These are phyloP conservation scores for Myotis brandtii DNA, from an alignment of 2,113 vertebrate species.

Conservation along the genomic window DNA sequence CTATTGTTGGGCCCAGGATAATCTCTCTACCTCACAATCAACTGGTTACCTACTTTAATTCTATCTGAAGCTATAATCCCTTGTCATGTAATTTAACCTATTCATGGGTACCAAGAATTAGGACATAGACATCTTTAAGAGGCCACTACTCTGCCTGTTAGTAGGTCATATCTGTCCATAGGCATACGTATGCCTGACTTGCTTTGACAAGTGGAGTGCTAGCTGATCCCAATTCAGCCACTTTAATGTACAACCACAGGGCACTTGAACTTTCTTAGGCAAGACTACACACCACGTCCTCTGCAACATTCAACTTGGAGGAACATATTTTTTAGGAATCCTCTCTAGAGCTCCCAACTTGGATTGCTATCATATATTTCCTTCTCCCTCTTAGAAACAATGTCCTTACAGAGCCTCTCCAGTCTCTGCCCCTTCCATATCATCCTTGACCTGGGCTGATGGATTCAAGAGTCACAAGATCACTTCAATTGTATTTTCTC, in stretches of 20 bases:
- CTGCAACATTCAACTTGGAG: background rate
- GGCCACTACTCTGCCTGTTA: background rate
- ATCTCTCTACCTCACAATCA: background rate
- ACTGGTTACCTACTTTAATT: background rate
- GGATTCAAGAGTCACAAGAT: background rate
- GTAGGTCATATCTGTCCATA: background rate
- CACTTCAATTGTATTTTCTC: background rate
- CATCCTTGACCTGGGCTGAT: background rate
- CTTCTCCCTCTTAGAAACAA: constrained; percentile 2
- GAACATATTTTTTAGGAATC: background rate
- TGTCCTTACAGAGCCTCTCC: background rate
- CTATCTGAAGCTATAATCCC: background rate
- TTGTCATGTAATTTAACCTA: background rate
- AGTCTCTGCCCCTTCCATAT: background rate
- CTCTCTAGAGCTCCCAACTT: background rate
- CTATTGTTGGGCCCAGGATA: too few species aligned
- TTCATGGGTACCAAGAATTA: background rate
- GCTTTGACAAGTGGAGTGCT: background rate
- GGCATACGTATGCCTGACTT: background rate
- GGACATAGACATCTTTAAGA: background rate
- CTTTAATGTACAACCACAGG: background rate
- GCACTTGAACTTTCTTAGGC: background rate
- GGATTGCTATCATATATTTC: background rate
- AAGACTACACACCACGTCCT: background rate
- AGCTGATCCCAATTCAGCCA: background rate